Evolutionary conservation across 2,888 invertebrate genomes (phyloP), one percentile per base, ranked within the genome.

Genomic region (Pseudococcus viburni): DNA sequence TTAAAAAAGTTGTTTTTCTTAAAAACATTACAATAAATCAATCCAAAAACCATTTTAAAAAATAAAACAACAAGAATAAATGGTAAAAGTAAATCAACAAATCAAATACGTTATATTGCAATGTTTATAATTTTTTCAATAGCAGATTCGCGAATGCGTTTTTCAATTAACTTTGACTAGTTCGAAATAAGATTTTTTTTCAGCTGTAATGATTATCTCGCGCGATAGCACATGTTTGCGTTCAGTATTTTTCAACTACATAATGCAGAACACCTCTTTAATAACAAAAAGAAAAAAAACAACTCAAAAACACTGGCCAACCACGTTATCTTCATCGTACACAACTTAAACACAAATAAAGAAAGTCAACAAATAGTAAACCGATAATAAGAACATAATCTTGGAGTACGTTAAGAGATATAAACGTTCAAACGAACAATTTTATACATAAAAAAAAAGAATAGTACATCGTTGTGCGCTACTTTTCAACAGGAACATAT

Each of bases 31-130:
- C 26, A 83, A 88, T 80, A 33, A 64, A 88, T 86, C 46, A 88
- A 88, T 88, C 88, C 88, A 88, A 88, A 83, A 88, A 88, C 80
- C 88, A 51, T 80, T 83, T 59, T 33, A 83, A 55, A 87, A 88
- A 55, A 48, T 55, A 88, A 80, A 88, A 88, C 83, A 88, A 88
- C 88, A 88, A 88, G 77, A 80, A 88, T 59, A 88, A 88, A 88
- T 88, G 88, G 88, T 88, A 88, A 88, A 83, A 83, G 83, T 88
- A 88, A 83, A 83, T 87, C 59, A 88, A 88, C 88, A 88, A 73
- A 73, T 73, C 73, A 73, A 73, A 88, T 80, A 77, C 22, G n/a
- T 33, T 26, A 48, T 83, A 88, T 88, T 88, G 88, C 88, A 83
- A 87, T 87, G 80, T 83, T 83, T 42, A 83, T 64, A 64, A 22